Base-by-base conservation (phyloP, 2,113 vertebrate genomes). In the Neogale vison region DNA sequence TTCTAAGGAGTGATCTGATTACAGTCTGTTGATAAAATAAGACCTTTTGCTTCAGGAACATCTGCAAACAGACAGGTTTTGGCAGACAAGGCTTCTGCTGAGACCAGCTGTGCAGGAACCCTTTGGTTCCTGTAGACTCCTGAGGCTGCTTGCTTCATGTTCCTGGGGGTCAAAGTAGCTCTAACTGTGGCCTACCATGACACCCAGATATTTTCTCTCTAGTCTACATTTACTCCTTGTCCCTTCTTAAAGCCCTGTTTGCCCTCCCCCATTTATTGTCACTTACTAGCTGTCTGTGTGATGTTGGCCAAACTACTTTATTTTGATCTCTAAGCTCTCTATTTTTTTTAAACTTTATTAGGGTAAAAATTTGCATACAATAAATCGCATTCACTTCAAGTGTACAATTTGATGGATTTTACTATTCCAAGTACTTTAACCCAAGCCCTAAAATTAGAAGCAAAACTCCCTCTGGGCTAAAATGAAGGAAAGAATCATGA, bases 1-100 rank as follows among this genome's bases (percentile, higher is more conserved):
- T 96, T 92, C 92, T 74, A 95, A 96, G 89, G 42, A 96, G 84
- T 81, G 69, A 84, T 94, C 57, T 96, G 96, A 96, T 98, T 98
- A 95, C 63, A 97, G 96, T 95, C 96, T 97, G 71, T 96, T 97
- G 85, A 92, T 95, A 95, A 94, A 87, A 97, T 59, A 88, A 93
- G 77, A 93, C 65, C 47, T 45, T 97, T 98, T 96, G 81, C 85
- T 97, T 10, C 39, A 17, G 42, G 31, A 97, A 50, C 81, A 88
- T 96, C 74, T 96, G 61, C 52, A 83, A 77, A 61, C 47, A 96
- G 63, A 86, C 55, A 77, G 72, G 14, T 34, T 97, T 87, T 55
- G 94, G 50, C 42, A 34, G 24, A 39, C 2, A 8, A 31, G 13
- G 36, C 80, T 57, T 96, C 42, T 81, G 20, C 50, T 55, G 45